Conservation (phyloP, 2,797 vertebrate genomes). For the Nothura maculosa region DNA sequence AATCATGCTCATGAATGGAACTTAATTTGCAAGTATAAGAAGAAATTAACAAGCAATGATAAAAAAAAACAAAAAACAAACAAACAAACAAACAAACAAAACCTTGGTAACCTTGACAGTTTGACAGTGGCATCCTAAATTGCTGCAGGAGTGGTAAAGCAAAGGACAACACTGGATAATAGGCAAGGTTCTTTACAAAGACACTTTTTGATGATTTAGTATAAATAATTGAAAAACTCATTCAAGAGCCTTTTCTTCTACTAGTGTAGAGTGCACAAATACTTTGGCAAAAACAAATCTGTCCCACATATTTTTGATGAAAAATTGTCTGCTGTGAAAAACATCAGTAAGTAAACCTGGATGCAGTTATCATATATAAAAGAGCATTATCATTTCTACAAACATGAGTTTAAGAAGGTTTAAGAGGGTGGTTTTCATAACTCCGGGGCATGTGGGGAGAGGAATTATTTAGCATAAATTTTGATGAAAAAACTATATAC, state of each 20-base stretch:
- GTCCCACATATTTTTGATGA: neutral
- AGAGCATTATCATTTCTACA: neutral
- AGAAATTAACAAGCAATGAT: neutral
- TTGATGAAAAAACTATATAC: neutral
- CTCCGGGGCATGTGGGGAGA: no score
- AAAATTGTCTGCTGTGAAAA: neutral
- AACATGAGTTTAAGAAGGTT: neutral
- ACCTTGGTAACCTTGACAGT: neutral
- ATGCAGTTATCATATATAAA: neutral
- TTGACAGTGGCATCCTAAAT: neutral
- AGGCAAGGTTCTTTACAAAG: neutral
- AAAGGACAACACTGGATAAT: neutral
- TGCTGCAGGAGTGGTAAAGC: neutral
- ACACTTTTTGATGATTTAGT: neutral
- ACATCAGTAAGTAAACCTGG: neutral
- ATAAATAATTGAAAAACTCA: neutral
- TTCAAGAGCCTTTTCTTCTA: neutral
- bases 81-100: neutral
- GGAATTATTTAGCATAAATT: neutral
- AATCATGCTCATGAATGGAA: neutral
- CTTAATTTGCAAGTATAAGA: neutral
- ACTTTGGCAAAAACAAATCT: neutral
- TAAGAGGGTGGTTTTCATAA: neutral
- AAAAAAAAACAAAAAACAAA: neutral
- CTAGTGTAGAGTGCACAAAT: fast-evolving